A percentile compares a stretch with the other conserved stretches of the same genome.
phyloP scores from a whole-genome alignment of 2,888 invertebrate genomes.

The Spialia ferax region DNA sequence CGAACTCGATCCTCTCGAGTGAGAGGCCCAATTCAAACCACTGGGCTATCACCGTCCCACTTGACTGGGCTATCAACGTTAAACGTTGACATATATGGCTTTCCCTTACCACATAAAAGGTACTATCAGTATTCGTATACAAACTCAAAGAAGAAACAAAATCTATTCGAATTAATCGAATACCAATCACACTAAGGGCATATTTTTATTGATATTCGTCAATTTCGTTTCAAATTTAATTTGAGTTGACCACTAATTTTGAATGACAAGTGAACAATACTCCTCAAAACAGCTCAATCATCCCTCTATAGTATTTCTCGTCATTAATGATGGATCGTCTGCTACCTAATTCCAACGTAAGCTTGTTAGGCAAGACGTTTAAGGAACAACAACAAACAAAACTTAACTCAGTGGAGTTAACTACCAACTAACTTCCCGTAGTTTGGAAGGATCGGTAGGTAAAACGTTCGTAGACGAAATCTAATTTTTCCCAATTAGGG shows the following conservation, averaged over 20 bases:
- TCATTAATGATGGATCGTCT: slow-evolving; percentile 2
- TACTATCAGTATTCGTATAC: too few species aligned
- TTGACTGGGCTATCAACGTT: too few species aligned
- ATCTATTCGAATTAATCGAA: too few species aligned
- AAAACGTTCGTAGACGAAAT: background rate
- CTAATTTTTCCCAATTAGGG: background rate
- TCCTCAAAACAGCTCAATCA: background rate
- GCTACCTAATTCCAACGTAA: slow-evolving; percentile 3
- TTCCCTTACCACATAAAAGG: too few species aligned
- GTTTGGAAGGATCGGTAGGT: slow-evolving; percentile 2
- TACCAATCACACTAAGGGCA: too few species aligned
- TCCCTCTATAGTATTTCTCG: background rate
- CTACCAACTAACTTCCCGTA: background rate
- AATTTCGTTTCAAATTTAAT: background rate
- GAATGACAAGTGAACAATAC: background rate
- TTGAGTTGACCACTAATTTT: background rate
- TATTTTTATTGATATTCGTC: too few species aligned
- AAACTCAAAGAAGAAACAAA: too few species aligned
- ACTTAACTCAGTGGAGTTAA: slow-evolving; percentile 13
- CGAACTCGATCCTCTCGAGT: too few species aligned
- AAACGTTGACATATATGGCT: too few species aligned
- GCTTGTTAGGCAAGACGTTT: slow-evolving; percentile 14
- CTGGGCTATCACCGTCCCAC: too few species aligned
- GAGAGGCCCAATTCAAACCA: too few species aligned
- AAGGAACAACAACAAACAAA: slow-evolving; percentile 18